These are phyloP conservation scores for Zenarchopterus dispar DNA, from an alignment of 2,797 vertebrate species.

Conservation along the genomic window DNA sequence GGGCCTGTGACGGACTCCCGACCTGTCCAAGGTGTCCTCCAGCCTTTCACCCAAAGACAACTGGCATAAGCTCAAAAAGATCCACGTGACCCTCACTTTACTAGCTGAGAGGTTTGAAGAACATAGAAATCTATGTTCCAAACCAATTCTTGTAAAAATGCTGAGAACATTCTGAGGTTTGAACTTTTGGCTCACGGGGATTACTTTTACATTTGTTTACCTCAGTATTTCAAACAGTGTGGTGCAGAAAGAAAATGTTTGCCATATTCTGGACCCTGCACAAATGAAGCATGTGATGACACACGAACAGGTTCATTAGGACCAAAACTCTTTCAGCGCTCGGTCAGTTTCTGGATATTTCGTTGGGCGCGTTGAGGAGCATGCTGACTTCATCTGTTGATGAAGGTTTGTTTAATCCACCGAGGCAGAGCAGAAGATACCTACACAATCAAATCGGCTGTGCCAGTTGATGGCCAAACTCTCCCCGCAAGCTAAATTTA, in stretches of 20 bases:
- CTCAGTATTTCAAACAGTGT: neutral
- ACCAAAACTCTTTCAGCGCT: neutral
- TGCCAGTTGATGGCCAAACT: conserved; percentile 65
- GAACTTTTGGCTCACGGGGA: too few species aligned
- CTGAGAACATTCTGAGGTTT: too few species aligned
- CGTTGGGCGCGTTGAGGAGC: conserved; percentile 55
- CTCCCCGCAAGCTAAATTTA: conserved; percentile 73
- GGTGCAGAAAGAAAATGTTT: conserved; percentile 4
- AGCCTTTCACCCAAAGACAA: too few species aligned
- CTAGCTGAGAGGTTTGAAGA: too few species aligned
- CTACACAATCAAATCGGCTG: conserved; percentile 76
- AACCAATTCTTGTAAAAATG: too few species aligned
- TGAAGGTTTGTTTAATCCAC: conserved; percentile 65
- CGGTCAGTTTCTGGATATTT: conserved; percentile 23
- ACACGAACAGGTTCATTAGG: conserved; percentile 13
- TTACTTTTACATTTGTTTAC: too few species aligned
- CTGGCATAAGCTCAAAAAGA: too few species aligned
- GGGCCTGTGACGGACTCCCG: too few species aligned
- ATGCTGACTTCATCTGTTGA: conserved; percentile 64
- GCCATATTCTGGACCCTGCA: neutral
- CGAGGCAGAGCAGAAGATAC: conserved; percentile 75
- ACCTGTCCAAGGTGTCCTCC: too few species aligned
- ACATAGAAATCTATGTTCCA: too few species aligned
- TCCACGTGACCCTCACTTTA: too few species aligned
- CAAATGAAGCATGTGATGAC: conserved; percentile 13